Conservation (phyloP, 2,888 invertebrate species). For the Caenorhabditis drosophilae region DNA sequence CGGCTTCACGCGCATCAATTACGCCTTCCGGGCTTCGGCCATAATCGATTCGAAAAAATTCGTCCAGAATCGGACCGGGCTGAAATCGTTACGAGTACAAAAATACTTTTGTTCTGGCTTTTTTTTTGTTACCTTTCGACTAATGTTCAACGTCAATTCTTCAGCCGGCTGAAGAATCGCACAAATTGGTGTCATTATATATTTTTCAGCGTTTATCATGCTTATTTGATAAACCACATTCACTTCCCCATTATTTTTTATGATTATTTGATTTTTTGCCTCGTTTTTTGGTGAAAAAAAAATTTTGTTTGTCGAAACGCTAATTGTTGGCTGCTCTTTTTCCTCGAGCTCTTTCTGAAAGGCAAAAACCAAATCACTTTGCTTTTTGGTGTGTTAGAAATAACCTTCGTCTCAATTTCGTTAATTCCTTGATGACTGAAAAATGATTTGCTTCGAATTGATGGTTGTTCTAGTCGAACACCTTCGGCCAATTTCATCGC, state of each 20-base stretch:
- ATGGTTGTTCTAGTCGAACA: constrained; percentile 25
- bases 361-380: no score
- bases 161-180: constrained; percentile 29
- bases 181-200: constrained; percentile 30
- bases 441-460: constrained; percentile 23
- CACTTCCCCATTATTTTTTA: constrained; percentile 24
- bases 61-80: constrained; percentile 9
- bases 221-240: constrained; percentile 33
- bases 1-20: constrained; percentile 26
- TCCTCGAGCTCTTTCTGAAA: constrained; percentile 29
- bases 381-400: not conserved
- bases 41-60: constrained; percentile 34
- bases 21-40: constrained; percentile 32
- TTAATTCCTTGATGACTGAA: constrained; percentile 18
- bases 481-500: constrained; percentile 33
- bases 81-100: not conserved
- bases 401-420: constrained; percentile 23
- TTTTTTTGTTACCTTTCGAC: constrained; percentile 7
- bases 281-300: constrained; percentile 25
- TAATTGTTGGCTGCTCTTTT: constrained; percentile 19
- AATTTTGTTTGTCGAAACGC: constrained; percentile 24
- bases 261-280: constrained; percentile 17
- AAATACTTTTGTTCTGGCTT: not conserved
- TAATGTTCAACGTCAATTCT: constrained; percentile 27
- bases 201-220: constrained; percentile 23